These are phyloP conservation scores for human (Homo sapiens) DNA, from an alignment of 2,113 vertebrate genomes.

Conservation along the genomic window DNA sequence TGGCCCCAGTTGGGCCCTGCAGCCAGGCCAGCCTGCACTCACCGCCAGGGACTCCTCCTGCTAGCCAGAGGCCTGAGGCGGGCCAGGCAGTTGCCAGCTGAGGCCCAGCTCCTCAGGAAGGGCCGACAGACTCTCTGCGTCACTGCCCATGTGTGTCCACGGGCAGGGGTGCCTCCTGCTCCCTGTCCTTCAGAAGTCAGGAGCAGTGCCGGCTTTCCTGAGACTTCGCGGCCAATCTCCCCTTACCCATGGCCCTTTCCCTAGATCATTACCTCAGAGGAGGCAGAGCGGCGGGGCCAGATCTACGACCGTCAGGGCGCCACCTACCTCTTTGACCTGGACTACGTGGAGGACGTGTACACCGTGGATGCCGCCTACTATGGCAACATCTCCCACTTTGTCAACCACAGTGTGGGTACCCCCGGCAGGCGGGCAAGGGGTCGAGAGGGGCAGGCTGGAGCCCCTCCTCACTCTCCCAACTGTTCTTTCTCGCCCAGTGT, in stretches of 20 bases:
- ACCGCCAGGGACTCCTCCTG: not conserved
- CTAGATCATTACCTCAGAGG: constrained; percentile 95
- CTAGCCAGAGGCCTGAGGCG: not conserved
- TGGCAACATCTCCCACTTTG: constrained; percentile 96
- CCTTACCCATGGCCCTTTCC: not conserved
- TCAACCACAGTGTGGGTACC: constrained; percentile 95
- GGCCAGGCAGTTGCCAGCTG: not conserved
- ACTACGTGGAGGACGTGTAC: constrained; percentile 92
- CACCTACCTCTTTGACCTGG: constrained; percentile 92
- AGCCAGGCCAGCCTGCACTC: not conserved
- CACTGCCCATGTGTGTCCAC: not conserved
- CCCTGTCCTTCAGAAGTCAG: not conserved
- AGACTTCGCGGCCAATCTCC: not conserved
- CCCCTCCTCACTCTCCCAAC: constrained; percentile 17
- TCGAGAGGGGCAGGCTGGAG: not conserved
- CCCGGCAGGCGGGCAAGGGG: not conserved
- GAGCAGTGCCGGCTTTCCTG: not conserved
- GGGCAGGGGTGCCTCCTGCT: not conserved
- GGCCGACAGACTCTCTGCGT: not conserved
- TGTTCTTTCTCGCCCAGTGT: constrained; percentile 85
- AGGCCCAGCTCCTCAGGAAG: not conserved
- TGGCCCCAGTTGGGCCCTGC: not conserved
- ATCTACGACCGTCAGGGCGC: constrained; percentile 93
- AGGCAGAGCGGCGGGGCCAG: constrained; percentile 92
- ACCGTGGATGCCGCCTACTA: constrained; percentile 94